Conservation (phyloP, 2,888 invertebrate species). For the Nemotelus nigrinus region DNA sequence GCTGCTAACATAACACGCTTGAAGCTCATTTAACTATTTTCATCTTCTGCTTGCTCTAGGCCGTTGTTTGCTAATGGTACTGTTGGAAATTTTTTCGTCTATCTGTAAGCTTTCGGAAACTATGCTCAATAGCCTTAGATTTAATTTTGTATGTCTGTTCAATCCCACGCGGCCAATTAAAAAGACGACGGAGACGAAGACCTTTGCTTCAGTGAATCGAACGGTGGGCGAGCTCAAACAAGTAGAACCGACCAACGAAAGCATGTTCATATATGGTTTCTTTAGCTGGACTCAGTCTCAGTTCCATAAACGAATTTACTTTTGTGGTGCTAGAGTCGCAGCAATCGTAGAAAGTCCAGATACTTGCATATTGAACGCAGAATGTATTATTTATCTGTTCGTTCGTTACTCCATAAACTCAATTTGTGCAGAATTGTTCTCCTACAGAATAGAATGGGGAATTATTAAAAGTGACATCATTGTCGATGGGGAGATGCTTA, state of each 20-base stretch:
- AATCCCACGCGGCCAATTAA: constrained; percentile 30
- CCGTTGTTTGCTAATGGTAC: too few species aligned
- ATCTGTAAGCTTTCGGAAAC: too few species aligned
- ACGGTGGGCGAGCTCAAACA: constrained; percentile 16
- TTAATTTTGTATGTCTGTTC: too few species aligned
- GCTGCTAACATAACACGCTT: too few species aligned
- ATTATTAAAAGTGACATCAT: constrained; percentile 20
- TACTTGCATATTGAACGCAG: not conserved
- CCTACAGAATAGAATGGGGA: not conserved
- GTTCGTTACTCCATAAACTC: not conserved
- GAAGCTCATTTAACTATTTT: too few species aligned
- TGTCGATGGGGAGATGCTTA: not conserved
- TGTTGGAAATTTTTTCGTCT: too few species aligned
- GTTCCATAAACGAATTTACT: constrained; percentile 27
- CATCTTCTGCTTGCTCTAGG: too few species aligned
- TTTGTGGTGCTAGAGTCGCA: not conserved
- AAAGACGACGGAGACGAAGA: constrained; percentile 28
- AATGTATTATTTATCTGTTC: not conserved
- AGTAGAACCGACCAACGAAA: not conserved
- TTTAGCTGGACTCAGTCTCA: constrained; percentile 5
- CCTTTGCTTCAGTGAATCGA: constrained; percentile 33
- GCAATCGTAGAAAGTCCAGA: constrained; percentile 1
- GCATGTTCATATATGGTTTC: not conserved
- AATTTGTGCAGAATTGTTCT: constrained; percentile 4
- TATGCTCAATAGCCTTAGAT: too few species aligned